Evolutionary conservation across 2,888 invertebrate genomes (phyloP), one percentile per base, ranked within the genome.

Genomic region (Cordilura impudica): DNA sequence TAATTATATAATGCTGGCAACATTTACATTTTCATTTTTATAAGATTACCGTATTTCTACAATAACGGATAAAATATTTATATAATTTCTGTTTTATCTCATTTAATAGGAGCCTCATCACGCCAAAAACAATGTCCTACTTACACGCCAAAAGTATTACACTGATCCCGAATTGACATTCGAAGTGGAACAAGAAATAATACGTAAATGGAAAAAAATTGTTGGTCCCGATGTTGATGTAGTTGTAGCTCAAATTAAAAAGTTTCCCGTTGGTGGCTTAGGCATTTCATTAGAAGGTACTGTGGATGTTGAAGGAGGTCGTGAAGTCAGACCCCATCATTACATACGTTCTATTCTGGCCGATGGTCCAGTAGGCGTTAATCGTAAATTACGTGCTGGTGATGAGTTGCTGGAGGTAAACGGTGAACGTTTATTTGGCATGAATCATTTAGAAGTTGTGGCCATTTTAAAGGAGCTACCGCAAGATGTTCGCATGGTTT

Each of bases 251-350:
- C 95, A 96, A 87, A 90, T 96, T 81, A 93, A 94, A 83, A 97
- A 97, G 90, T 95, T 95, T 85, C 94, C 94, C 14, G 96, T 97
- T 49, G 97, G 97, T 53, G 99, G 99, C 2, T 92, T 99, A 67
- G 99, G 99, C 35, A 98, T 99, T 85, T 98, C 98, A 60, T 92
- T 99, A 81, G 98, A 99, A 90, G 99, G 99, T 63, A 99, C 99
- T 0, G 99, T 98, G 45, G 99, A 99, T 89, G 98, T 99, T 66
- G 95, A 96, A 87, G 99, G 99, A 0, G 99, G 99, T 0, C 93
- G 96, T 72, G 99, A 99, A 91, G 97, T 98, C 49, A 93, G 98
- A 74, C 99, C 99, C 2, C 99, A 99, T 91, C 99, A 99, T 91
- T 99, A 98, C 90, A 98, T 99, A 87, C 94, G 99, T 83, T 97